Percentiles rank a stretch among this genome's conserved stretches.
Evolutionary conservation across 2,113 vertebrate genomes (phyloP).

Genomic region (Isurus oxyrinchus): DNA sequence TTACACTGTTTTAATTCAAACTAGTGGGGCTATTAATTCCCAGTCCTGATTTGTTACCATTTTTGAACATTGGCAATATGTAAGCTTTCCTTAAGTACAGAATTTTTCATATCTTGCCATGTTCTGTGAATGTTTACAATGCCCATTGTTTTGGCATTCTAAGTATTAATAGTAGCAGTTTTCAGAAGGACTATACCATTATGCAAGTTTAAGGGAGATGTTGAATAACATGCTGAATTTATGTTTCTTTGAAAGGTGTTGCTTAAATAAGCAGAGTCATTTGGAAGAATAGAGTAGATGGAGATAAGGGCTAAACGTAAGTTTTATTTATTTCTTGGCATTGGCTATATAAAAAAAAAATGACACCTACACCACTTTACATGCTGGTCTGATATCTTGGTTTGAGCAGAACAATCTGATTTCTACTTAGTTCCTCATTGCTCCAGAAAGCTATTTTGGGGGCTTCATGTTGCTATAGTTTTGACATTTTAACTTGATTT

Average conservation of each 20-base stretch:
- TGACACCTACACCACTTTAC: background rate
- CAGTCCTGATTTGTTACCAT: background rate
- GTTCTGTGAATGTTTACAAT: background rate
- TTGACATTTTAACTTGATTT: background rate
- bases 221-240: background rate
- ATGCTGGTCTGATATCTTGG: background rate
- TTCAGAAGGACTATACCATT: background rate
- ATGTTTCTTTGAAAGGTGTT: background rate
- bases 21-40: background rate
- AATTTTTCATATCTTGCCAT: background rate
- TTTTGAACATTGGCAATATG: background rate
- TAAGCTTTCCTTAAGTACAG: background rate
- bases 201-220: background rate
- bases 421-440: background rate
- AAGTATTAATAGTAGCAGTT: background rate
- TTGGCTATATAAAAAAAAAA: background rate
- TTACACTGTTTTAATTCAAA: background rate
- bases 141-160: background rate
- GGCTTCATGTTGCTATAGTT: background rate
- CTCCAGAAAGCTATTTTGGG: background rate
- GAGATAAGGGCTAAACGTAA: background rate
- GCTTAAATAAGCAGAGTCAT: background rate
- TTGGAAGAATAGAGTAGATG: background rate
- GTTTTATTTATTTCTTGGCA: background rate
- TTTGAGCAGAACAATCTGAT: background rate